Conservation (phyloP, 92 coral and sea anemone species). For the Paragorgia papillata region DNA sequence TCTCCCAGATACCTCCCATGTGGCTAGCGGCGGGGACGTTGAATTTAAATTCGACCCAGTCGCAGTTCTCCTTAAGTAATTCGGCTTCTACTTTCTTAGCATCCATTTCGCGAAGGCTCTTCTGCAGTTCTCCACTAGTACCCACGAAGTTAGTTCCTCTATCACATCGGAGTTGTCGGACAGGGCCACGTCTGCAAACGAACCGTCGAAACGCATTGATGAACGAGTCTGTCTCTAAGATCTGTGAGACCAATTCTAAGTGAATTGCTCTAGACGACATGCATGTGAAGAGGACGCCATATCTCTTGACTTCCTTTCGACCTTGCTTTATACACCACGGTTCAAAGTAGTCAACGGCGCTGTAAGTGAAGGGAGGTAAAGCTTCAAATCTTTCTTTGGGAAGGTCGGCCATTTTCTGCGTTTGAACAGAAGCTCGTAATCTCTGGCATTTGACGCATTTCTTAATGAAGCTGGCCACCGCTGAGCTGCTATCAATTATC, state of each 20-base stretch:
- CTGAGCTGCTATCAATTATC: conserved; percentile 40
- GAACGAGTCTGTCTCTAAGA: conserved; percentile 48
- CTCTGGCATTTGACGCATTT: conserved; percentile 46
- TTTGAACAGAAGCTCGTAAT: conserved; percentile 16
- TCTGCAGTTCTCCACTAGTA: conserved; percentile 32
- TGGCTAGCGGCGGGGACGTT: conserved; percentile 59
- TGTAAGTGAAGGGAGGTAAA: no score
- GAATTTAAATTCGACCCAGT: conserved; percentile 20
- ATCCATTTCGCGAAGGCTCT: conserved; percentile 52
- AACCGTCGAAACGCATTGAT: conserved; percentile 40
- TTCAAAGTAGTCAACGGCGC: conserved; percentile 47
- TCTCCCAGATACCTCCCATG: conserved; percentile 60
- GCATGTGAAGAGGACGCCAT: conserved; percentile 51
- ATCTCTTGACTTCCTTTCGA: conserved; percentile 46
- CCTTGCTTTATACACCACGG: conserved; percentile 52
- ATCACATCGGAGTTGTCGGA: conserved; percentile 40
- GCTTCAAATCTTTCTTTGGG: conserved; percentile 42
- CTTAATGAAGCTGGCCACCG: conserved; percentile 2
- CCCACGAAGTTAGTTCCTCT: conserved; percentile 56
- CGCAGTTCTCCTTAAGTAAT: conserved; percentile 41
- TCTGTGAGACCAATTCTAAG: conserved; percentile 37
- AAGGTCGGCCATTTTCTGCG: conserved; percentile 48
- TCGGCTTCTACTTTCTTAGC: conserved; percentile 29
- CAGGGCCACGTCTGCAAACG: conserved; percentile 42
- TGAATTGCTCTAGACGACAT: conserved; percentile 41